Conservation (phyloP, 1,140 invertebrate species). For the Campoletis sonorensis region DNA sequence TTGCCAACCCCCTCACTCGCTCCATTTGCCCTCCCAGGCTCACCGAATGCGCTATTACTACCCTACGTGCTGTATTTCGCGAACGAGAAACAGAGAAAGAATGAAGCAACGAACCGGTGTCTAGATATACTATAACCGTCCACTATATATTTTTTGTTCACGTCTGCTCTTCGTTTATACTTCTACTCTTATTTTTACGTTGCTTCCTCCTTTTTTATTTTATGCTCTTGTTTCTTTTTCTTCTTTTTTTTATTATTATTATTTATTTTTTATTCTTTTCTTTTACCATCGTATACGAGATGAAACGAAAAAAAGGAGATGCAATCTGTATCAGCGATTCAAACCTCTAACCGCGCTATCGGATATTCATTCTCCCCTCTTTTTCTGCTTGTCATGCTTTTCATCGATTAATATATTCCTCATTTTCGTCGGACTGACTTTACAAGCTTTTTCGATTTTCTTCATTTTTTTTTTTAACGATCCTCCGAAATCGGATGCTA, state of each 20-base stretch:
- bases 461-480: no score
- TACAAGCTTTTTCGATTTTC: no score
- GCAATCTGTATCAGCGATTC: neutral
- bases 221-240: no score
- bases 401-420: neutral
- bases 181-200: no score
- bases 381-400: slow-evolving; percentile 8
- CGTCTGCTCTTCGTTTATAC: neutral
- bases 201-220: no score
- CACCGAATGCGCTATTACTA: slow-evolving; percentile 38
- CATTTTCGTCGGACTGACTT: no score
- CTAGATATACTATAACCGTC: neutral
- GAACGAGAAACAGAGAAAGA: slow-evolving; percentile 26
- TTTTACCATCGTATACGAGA: neutral
- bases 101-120: neutral
- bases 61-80: slow-evolving; percentile 42
- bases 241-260: no score
- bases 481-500: no score
- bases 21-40: slow-evolving; percentile 22
- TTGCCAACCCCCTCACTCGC: slow-evolving; percentile 15
- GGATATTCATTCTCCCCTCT: slow-evolving; percentile 51
- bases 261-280: no score
- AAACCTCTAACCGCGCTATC: neutral
- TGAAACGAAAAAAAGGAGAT: neutral
- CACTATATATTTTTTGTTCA: slow-evolving; percentile 10